Conservation (phyloP, 2,888 invertebrate genomes). For the Hemithea aestivaria region DNA sequence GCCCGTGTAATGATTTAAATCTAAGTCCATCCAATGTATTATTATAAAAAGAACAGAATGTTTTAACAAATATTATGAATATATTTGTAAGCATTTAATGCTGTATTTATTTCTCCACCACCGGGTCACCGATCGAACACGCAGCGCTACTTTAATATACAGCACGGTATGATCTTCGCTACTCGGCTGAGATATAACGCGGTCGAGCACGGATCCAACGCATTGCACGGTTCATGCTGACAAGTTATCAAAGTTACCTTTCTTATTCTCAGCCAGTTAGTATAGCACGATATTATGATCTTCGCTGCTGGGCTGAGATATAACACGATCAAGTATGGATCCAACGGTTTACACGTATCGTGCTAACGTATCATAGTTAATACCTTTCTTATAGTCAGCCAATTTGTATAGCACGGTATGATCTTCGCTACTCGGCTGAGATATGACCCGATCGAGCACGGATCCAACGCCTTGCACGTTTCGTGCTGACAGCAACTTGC, state of each 20-base stretch:
- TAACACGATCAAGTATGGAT: slow-evolving; percentile 92
- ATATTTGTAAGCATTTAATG: too few species aligned
- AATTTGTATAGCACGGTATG: slow-evolving; percentile 92
- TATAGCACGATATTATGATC: slow-evolving; percentile 93
- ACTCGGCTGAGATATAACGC: slow-evolving; percentile 93
- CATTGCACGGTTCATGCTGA: slow-evolving; percentile 74
- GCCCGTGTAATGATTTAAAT: too few species aligned
- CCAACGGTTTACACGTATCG: slow-evolving; percentile 59
- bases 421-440: slow-evolving; percentile 91
- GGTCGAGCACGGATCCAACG: slow-evolving; percentile 89
- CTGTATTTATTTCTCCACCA: too few species aligned
- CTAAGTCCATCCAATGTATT: too few species aligned
- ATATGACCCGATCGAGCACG: slow-evolving; percentile 93
- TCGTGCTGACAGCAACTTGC: slow-evolving; percentile 66
- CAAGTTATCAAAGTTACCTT: slow-evolving; percentile 73
- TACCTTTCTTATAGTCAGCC: slow-evolving; percentile 93
- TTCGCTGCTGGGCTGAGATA: slow-evolving; percentile 91
- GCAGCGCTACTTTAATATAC: too few species aligned
- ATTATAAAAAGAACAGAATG: too few species aligned
- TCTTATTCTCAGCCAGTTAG: slow-evolving; percentile 93
- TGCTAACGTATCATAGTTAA: background rate
- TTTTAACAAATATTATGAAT: too few species aligned
- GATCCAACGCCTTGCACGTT: slow-evolving; percentile 83
- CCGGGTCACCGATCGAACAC: too few species aligned
- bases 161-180: slow-evolving; percentile 92